Percentiles rank a stretch among this genome's conserved stretches.
phyloP scores from a whole-genome alignment of 1,140 invertebrate genomes.

The Drosophila subpulchrella region DNA sequence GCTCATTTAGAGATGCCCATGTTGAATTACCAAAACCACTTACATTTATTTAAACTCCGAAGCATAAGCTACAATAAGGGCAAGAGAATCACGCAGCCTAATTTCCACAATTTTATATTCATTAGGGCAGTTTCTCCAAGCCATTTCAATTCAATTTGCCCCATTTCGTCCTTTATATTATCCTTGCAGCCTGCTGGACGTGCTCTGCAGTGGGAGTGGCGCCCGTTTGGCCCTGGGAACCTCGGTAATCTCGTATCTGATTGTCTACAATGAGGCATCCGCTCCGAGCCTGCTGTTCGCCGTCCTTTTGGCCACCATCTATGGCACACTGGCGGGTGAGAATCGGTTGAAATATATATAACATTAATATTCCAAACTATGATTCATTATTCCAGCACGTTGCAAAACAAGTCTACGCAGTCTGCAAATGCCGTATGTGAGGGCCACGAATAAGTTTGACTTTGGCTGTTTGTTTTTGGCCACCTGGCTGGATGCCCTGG shows the following conservation, averaged over 20 bases:
- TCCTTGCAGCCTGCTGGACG: conserved; percentile 65
- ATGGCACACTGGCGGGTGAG: conserved; percentile 73
- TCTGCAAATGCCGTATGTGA: conserved; percentile 81
- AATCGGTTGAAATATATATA: not conserved
- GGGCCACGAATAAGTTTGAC: conserved; percentile 83
- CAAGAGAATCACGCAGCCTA: not conserved
- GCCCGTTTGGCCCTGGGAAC: conserved; percentile 77
- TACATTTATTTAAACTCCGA: not conserved
- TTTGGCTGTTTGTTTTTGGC: conserved; percentile 85
- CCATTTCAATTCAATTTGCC: conserved; percentile 29
- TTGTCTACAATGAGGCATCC: conserved; percentile 80
- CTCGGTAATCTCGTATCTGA: conserved; percentile 70
- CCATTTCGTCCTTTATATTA: conserved; percentile 6
- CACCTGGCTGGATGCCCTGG: conserved; percentile 87
- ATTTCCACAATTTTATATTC: conserved; percentile 41
- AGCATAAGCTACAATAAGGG: conserved; percentile 1
- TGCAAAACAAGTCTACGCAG: conserved; percentile 76
- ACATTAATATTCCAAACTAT: not conserved
- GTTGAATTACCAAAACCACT: conserved; percentile 5
- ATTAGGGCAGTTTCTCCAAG: conserved; percentile 6
- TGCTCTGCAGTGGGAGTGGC: conserved; percentile 74
- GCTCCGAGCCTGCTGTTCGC: conserved; percentile 67
- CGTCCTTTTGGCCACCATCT: conserved; percentile 66
- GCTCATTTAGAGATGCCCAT: not conserved
- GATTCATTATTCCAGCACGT: conserved; percentile 36